Percentiles rank a stretch among this genome's conserved stretches.
phyloP scores from a whole-genome alignment of 2,797 vertebrate species.

The Chromobotia macracanthus region DNA sequence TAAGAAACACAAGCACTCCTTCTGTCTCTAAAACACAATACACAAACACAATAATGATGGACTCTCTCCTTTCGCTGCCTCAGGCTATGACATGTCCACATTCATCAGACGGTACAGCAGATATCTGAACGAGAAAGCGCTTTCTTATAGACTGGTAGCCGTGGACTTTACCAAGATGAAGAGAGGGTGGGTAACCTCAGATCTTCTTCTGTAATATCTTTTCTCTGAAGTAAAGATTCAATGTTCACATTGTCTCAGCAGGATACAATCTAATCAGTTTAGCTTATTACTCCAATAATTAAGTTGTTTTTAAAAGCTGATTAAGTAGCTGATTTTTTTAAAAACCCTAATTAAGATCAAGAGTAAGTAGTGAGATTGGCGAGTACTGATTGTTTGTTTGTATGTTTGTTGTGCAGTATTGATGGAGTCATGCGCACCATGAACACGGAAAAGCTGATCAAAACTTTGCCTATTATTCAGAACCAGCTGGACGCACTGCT shows the following conservation, averaged over 20 bases:
- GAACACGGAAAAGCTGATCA: constrained; percentile 91
- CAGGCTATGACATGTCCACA: constrained; percentile 93
- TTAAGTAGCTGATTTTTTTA: constrained; percentile 44
- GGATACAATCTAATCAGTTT: constrained; percentile 35
- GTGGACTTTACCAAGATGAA: constrained; percentile 98
- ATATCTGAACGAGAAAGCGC: constrained; percentile 96
- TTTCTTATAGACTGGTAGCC: constrained; percentile 90
- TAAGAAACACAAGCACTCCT: not conserved
- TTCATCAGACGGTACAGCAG: constrained; percentile 94
- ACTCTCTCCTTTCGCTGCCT: constrained; percentile 46
- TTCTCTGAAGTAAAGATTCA: constrained; percentile 11
- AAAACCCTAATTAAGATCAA: constrained; percentile 14
- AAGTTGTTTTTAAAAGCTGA: constrained; percentile 49
- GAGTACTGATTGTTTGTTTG: constrained; percentile 36
- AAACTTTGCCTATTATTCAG: constrained; percentile 93
- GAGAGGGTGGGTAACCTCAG: constrained; percentile 80
- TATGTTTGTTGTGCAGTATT: constrained; percentile 70
- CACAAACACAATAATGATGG: not conserved
- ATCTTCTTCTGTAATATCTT: not conserved
- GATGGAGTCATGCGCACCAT: constrained; percentile 94
- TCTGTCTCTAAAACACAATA: not conserved
- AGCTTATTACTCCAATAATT: constrained; percentile 44
- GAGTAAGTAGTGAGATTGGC: constrained; percentile 5
- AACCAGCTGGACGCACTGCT: constrained; percentile 93
- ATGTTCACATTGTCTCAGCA: constrained; percentile 15